Base-by-base conservation (phyloP, 2,113 vertebrate species). In the Pseudolaguvia tuberculata region DNA sequence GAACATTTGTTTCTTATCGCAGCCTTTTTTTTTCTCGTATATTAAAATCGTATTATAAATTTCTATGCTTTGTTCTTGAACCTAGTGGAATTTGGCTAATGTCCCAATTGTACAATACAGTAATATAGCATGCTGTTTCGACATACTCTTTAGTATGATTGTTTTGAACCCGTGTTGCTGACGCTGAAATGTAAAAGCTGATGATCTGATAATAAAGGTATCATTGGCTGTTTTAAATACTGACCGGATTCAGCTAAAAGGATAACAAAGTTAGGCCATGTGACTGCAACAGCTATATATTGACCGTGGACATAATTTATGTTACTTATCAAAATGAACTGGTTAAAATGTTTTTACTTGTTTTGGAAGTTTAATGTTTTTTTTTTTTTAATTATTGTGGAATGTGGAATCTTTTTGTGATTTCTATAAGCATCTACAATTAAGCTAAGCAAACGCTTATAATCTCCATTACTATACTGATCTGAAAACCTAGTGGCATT, bases 401-500 rank as follows among this genome's bases (percentile, higher is more conserved):
- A 66, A 11, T 50, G 63, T 12, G 42, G 31, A 35, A 47, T 35
- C 39, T 27, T 42, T 53, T 63, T 50, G 27, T 72, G n/a, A 55
- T 48, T 70, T 72, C 59, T 75, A 58, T 65, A 51, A 58, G 57
- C 65, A 74, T 61, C 48, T 71, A 72, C 35, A 51, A 45, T 56
- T 35, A 47, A 56, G 35, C 61, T 66, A 66, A 35, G 59, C 59
- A 65, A 74, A 65, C 23, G 48, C 59, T 65, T 65, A 21, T 55
- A 65, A 53, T 75, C 72, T 56, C 61, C 21, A 29, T 65, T 75
- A 53, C 47, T 67, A 79, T 73, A 50, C 42, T 77, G 66, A 71
- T 76, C 71, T 14, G 84, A 79, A n/a, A 78, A 79, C 79, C 73
- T 75, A 84, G 76, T 70, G 79, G 86, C 84, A 17, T 76, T 76